These are phyloP conservation scores for Elachura formosa DNA, from an alignment of 2,113 vertebrate species.

Conservation along the genomic window DNA sequence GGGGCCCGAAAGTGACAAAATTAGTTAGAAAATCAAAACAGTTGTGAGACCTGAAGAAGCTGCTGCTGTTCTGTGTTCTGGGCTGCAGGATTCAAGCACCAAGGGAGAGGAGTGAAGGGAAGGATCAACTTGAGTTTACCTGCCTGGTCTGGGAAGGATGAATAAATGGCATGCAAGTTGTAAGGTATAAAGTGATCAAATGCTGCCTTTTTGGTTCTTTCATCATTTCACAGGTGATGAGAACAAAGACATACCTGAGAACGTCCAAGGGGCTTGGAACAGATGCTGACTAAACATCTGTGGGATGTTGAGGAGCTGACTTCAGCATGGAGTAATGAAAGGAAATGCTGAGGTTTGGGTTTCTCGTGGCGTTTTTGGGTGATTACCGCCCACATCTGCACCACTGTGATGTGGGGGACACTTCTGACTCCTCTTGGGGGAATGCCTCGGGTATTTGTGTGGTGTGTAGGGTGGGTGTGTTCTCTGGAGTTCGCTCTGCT, in stretches of 20 bases:
- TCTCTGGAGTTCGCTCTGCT: not conserved
- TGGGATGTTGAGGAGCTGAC: not conserved
- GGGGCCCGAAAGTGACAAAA: not conserved
- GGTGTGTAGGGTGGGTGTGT: not conserved
- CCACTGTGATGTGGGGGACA: not conserved
- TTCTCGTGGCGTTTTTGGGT: not conserved
- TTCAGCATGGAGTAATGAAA: not conserved
- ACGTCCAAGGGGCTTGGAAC: not conserved
- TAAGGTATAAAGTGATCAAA: not conserved
- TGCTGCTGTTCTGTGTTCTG: not conserved
- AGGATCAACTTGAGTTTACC: not conserved
- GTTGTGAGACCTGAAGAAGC: not conserved
- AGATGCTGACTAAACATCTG: not conserved
- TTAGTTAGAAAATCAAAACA: not conserved
- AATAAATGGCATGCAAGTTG: not conserved
- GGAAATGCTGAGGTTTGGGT: not conserved
- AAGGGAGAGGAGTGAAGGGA: not conserved
- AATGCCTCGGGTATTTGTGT: fast-evolving
- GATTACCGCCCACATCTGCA: not conserved
- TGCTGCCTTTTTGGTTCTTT: not conserved
- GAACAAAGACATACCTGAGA: not conserved
- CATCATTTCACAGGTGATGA: not conserved
- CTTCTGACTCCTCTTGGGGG: not conserved
- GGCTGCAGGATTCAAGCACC: not conserved
- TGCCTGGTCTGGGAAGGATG: not conserved